Conservation (phyloP, 1,140 invertebrate genomes). For the Mactra quadrangularis region DNA sequence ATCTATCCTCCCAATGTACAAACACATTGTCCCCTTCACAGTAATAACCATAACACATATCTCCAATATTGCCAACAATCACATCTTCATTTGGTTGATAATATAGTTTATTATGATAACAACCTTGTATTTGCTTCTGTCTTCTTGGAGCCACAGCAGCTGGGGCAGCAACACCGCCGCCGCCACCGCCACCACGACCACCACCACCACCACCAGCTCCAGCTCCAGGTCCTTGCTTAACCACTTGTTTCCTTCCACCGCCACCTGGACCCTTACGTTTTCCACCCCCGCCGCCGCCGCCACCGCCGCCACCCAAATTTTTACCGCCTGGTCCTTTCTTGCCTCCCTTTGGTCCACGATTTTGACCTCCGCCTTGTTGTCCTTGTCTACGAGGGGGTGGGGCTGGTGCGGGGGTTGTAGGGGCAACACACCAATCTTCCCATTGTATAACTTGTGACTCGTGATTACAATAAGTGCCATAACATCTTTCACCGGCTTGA, state of each 20-base stretch:
- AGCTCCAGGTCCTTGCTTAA: not conserved
- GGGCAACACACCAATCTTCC: constrained; percentile 57
- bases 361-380: no score
- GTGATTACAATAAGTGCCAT: constrained; percentile 54
- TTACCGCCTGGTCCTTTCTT: not conserved
- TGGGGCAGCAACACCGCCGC: not conserved
- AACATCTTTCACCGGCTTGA: constrained; percentile 54
- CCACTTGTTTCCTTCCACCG: not conserved
- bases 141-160: not conserved
- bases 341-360: not conserved
- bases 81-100: constrained; percentile 60
- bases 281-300: constrained; percentile 5
- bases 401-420: constrained; percentile 2
- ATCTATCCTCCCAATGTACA: constrained; percentile 54
- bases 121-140: constrained; percentile 26
- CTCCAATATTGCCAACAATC: constrained; percentile 58
- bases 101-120: constrained; percentile 56
- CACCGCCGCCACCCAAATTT: not conserved
- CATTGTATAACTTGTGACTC: constrained; percentile 51
- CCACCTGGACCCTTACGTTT: not conserved
- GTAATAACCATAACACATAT: constrained; percentile 62
- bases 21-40: constrained; percentile 59
- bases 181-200: not conserved
- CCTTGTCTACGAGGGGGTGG: not conserved
- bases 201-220: not conserved